These are phyloP conservation scores for Thunnus thynnus DNA, from an alignment of 2,113 vertebrate species.

Conservation along the genomic window DNA sequence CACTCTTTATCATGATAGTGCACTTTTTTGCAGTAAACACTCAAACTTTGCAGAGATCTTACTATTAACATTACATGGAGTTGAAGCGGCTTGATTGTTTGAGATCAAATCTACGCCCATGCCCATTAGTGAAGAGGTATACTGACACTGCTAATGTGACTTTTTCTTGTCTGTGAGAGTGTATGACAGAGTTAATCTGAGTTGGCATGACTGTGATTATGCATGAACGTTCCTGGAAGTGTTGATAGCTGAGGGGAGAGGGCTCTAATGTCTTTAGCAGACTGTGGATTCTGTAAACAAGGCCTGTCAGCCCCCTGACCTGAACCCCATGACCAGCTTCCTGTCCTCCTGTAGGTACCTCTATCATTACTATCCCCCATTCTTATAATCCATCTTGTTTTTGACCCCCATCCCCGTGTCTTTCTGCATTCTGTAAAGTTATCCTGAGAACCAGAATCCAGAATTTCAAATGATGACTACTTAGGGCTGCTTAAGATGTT, in stretches of 20 bases:
- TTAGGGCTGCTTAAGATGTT: not conserved
- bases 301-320: conserved; percentile 44
- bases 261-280: conserved; percentile 69
- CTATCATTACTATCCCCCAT: not conserved
- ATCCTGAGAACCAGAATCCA: not conserved
- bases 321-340: conserved; percentile 47
- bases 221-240: conserved; percentile 30
- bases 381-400: not conserved
- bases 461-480: conserved; percentile 4
- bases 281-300: conserved; percentile 61
- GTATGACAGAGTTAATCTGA: conserved; percentile 15
- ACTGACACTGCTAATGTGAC: not conserved
- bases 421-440: not conserved
- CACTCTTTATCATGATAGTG: no score
- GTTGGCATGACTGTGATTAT: conserved; percentile 7
- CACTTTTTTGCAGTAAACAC: no score
- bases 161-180: conserved; percentile 2
- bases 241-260: conserved; percentile 47
- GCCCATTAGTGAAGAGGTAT: not conserved
- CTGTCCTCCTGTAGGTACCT: conserved; percentile 48
- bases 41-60: no score
- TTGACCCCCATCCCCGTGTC: not conserved
- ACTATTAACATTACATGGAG: no score
- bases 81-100: no score
- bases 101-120: not conserved